phyloP scores from a whole-genome alignment of 1,140 invertebrate species.

The Forficula auricularia region DNA sequence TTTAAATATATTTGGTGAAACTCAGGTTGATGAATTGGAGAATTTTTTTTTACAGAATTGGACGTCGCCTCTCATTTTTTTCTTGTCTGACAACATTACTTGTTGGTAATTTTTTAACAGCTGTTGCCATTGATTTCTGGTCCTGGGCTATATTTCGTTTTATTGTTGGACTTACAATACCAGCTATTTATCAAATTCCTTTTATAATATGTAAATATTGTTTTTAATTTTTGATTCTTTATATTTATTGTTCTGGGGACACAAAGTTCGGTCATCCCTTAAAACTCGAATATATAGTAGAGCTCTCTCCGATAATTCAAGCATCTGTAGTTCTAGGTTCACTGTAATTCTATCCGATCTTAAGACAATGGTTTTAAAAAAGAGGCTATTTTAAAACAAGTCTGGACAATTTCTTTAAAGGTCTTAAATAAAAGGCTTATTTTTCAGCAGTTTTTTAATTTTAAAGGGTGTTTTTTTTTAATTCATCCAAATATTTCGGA shows the following conservation, averaged over 20 bases:
- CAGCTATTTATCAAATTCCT: conserved; percentile 85
- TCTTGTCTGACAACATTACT: conserved; percentile 58
- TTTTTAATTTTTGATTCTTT: conserved; percentile 8
- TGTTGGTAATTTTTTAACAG: conserved; percentile 56
- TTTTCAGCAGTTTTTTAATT: too few relatives aligned
- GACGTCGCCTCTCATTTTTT: conserved; percentile 64
- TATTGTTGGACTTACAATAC: conserved; percentile 71
- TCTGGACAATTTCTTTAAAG: too few relatives aligned
- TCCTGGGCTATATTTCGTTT: conserved; percentile 59
- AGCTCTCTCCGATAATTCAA: too few relatives aligned
- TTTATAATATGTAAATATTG: conserved; percentile 73
- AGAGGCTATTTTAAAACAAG: too few relatives aligned
- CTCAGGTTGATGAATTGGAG: conserved; percentile 3
- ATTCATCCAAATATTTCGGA: too few relatives aligned
- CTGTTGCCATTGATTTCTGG: conserved; percentile 57
- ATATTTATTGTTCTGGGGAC: background rate
- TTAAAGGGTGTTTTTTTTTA: too few relatives aligned
- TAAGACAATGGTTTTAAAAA: too few relatives aligned
- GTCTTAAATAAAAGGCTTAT: too few relatives aligned
- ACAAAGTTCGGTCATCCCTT: too few relatives aligned
- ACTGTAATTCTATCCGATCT: too few relatives aligned
- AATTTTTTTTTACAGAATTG: conserved; percentile 35
- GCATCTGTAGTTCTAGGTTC: too few relatives aligned
- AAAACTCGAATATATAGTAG: too few relatives aligned
- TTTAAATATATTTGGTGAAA: background rate